A percentile compares a stretch with the other conserved stretches of the same genome.
phyloP scores from a whole-genome alignment of 2,113 vertebrate species.

The Brachypodius melanocephalos region DNA sequence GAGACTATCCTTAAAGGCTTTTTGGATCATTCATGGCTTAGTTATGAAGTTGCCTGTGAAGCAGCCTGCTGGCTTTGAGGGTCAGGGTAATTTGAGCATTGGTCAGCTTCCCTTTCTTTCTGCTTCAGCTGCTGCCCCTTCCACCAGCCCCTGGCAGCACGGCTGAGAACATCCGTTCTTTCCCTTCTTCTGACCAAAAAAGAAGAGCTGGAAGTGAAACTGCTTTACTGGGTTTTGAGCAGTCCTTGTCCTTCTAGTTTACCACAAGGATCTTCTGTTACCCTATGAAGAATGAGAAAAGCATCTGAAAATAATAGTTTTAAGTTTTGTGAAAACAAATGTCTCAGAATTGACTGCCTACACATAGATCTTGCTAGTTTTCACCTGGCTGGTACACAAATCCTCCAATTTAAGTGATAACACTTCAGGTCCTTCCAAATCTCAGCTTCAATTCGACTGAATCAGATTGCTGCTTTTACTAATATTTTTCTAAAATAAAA shows the following conservation, averaged over 20 bases:
- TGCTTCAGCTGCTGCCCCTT: neutral
- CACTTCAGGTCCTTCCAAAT: neutral
- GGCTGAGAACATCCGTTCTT: neutral
- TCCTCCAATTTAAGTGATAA: neutral
- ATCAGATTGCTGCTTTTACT: neutral
- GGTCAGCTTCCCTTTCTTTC: constrained; percentile 4
- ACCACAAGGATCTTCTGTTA: neutral
- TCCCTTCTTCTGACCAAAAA: neutral
- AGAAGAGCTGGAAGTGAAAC: neutral
- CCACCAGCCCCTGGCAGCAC: fast-evolving
- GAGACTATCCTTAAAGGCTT: constrained; percentile 44
- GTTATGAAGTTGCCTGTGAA: neutral
- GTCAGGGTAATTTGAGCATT: neutral
- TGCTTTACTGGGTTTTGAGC: neutral
- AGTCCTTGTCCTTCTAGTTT: neutral
- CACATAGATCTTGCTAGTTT: neutral
- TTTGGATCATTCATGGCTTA: constrained; percentile 16
- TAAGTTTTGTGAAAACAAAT: neutral
- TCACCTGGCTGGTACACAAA: neutral
- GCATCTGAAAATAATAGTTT: neutral
- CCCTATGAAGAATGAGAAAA: neutral
- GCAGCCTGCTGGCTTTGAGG: neutral
- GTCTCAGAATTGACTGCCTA: neutral
- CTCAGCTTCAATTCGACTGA: neutral
- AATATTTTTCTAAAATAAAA: neutral